phyloP scores from a whole-genome alignment of 2,113 vertebrate species.

The Oceanodroma tethys region DNA sequence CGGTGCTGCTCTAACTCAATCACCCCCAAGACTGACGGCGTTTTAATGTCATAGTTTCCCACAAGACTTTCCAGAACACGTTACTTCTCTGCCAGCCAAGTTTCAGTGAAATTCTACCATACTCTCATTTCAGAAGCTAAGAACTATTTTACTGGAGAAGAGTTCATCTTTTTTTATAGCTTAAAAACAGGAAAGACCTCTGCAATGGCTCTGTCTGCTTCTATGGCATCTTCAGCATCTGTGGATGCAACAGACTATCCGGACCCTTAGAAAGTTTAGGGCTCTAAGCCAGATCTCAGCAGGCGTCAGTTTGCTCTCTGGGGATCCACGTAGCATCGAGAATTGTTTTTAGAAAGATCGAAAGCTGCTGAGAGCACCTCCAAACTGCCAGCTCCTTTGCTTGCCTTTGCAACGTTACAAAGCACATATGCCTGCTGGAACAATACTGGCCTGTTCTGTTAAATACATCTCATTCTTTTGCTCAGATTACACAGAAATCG shows the following conservation, averaged over 20 bases:
- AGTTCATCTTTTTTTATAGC: neutral
- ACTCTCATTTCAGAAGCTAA: neutral
- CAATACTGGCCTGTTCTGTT: neutral
- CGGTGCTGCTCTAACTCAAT: neutral
- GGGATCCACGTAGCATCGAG: neutral
- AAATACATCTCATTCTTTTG: neutral
- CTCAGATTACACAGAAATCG: neutral
- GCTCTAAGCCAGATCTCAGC: neutral
- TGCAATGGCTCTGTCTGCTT: neutral
- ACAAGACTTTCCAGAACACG: neutral
- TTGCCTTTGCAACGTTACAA: neutral
- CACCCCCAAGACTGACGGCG: fast-evolving
- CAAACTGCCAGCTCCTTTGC: neutral
- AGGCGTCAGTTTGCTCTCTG: neutral
- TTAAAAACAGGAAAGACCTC: neutral
- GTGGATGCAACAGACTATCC: too few relatives aligned
- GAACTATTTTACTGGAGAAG: neutral
- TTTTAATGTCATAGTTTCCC: neutral
- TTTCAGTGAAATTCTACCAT: neutral
- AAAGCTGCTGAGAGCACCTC: neutral
- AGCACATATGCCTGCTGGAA: neutral
- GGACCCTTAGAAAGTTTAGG: neutral
- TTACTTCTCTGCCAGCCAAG: neutral
- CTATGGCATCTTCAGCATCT: neutral
- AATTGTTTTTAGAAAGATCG: neutral